These are phyloP conservation scores for Platorchestia sp. DNA, from an alignment of 1,140 invertebrate species.

Conservation along the genomic window DNA sequence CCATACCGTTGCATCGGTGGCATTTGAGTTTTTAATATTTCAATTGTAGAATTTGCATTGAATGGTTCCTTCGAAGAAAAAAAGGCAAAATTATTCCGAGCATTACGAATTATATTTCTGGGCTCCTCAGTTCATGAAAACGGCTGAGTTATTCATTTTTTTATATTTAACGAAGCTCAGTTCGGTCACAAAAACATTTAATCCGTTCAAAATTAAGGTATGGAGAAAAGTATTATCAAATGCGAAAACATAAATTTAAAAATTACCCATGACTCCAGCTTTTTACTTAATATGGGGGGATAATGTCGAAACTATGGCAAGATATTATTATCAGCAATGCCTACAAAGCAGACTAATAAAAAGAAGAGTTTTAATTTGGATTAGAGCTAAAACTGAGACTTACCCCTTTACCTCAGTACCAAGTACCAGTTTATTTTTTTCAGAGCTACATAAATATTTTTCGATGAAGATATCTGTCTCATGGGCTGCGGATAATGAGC, in stretches of 20 bases:
- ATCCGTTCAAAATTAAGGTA: no score
- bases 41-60: no score
- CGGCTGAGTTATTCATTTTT: no score
- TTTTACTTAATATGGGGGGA: not conserved
- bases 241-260: not conserved
- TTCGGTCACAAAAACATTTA: no score
- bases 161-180: no score
- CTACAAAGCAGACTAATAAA: not conserved
- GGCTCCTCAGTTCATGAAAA: no score
- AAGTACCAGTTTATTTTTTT: not conserved
- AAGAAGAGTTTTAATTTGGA: not conserved
- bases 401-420: not conserved
- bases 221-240: not conserved
- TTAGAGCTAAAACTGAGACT: not conserved
- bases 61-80: no score
- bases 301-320: not conserved
- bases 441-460: not conserved
- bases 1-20: no score
- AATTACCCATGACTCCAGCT: not conserved
- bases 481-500: not conserved
- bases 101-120: no score
- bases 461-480: not conserved
- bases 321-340: no score
- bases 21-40: no score
- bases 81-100: no score